Base-by-base conservation (phyloP, 2,113 vertebrate genomes). In the Todiramphus chloris region DNA sequence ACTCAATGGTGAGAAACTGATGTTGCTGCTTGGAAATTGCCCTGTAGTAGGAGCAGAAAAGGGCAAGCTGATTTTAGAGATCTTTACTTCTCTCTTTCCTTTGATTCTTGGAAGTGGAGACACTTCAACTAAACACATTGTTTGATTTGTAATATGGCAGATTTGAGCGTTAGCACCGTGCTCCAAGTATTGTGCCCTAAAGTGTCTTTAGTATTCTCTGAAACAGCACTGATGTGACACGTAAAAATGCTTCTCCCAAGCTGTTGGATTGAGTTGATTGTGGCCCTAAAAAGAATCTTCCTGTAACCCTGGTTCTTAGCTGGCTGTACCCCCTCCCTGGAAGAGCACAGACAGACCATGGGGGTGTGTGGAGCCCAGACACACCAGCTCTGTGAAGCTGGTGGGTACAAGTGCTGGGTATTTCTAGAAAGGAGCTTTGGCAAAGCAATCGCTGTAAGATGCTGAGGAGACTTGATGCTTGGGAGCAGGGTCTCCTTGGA, bases 251-350 rank as follows among this genome's bases (percentile, higher is more conserved):
- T 91, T 80, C 62, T 88, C 72, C 7, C 9, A 46, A 33, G 62
- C 39, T 63, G 5, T 16, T 10, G 16, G 46, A 66, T 83, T 63
- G 76, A 59, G 37, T 33, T 94, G 69, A 62, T 75, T 63, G 59
- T 76, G 88, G 94, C 81, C 85, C 16, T 87, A 75, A 64, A 81
- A 27, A 69, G 75, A 84, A 81, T 51, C 69, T 83, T 75, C 39
- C 41, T 80, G n/a, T 89, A 20, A 16, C 39, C 3, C 33, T 62
- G 28, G 56, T 83, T 93, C 44, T 82, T 78, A 83, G 27, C 16
- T 44, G 75, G 88, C 60, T 84, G 84, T 67, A 53, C 80, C 84
- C 83, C 96, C 95, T 72, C 62, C 74, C 86, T 93, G 96, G 84
- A 87, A 56, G 53, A 95, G 73, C 83, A 27, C 25, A 31, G 91